These are phyloP conservation scores for Agrotis segetum DNA, from an alignment of 2,888 invertebrate genomes.

Conservation along the genomic window DNA sequence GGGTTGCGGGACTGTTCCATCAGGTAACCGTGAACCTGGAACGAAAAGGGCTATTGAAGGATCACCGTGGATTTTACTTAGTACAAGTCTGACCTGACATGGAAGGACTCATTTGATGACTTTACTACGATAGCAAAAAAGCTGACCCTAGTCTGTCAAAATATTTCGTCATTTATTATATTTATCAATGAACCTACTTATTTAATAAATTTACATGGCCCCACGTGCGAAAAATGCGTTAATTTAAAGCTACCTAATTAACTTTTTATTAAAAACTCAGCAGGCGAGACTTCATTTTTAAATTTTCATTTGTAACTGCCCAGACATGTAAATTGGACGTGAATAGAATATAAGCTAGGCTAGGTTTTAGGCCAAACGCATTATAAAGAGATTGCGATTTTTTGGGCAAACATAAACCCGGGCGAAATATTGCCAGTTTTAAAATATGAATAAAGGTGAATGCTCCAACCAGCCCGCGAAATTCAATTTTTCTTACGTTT, in stretches of 20 bases:
- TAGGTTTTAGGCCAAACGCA: conserved; percentile 23
- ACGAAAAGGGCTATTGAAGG: too few relatives aligned
- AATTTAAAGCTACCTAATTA: conserved; percentile 17
- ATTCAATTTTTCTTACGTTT: too few relatives aligned
- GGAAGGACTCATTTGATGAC: too few relatives aligned
- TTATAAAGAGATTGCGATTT: conserved; percentile 17
- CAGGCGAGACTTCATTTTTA: not conserved
- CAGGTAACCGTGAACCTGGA: too few relatives aligned
- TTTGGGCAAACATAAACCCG: conserved; percentile 4
- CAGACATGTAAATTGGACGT: conserved; percentile 41
- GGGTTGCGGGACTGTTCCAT: too few relatives aligned
- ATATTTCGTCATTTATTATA: not conserved
- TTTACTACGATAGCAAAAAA: too few relatives aligned
- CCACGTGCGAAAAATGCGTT: not conserved
- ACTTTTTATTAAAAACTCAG: conserved; percentile 33
- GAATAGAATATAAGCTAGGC: conserved; percentile 15
- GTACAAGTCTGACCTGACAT: too few relatives aligned
- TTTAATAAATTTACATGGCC: not conserved
- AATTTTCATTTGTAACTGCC: conserved; percentile 13
- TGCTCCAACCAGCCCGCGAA: too few relatives aligned
- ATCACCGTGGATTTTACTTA: too few relatives aligned
- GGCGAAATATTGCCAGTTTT: too few relatives aligned
- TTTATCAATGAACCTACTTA: not conserved
- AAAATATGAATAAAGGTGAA: too few relatives aligned
- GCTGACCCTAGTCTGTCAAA: too few relatives aligned